Evolutionary conservation across 2,797 vertebrate genomes (phyloP).

Genomic region (Myiotriccus ornatus): DNA sequence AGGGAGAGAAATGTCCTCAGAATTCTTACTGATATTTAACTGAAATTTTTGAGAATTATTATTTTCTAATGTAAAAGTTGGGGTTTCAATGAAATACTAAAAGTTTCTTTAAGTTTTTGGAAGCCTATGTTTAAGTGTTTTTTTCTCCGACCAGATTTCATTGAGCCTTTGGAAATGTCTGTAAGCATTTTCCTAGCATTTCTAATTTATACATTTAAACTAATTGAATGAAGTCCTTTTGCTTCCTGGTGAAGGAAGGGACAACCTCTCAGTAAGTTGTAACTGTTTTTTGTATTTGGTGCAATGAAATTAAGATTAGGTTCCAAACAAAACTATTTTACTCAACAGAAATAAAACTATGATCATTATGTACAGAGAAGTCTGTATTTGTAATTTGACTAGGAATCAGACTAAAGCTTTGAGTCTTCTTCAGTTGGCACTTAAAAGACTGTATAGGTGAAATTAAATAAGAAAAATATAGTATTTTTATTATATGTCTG

Average conservation of each 20-base stretch:
- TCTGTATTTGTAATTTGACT: not conserved
- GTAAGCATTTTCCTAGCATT: not conserved
- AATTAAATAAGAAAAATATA: not conserved
- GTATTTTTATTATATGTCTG: not conserved
- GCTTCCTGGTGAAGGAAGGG: constrained; percentile 15
- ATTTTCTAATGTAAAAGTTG: not conserved
- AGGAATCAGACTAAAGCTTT: not conserved
- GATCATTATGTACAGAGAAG: not conserved
- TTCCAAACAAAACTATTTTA: constrained; percentile 23
- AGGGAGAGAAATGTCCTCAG: not conserved
- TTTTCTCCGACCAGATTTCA: not conserved
- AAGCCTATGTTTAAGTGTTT: not conserved
- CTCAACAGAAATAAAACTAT: not conserved
- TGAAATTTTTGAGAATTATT: not conserved
- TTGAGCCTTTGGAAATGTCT: not conserved
- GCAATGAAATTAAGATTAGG: not conserved
- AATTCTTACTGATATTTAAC: not conserved
- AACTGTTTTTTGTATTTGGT: not conserved
- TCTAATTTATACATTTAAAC: not conserved
- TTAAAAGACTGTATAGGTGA: not conserved
- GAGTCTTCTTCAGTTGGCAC: not conserved
- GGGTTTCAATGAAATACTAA: not conserved
- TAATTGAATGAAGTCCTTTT: not conserved
- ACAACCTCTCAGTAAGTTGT: constrained; percentile 8
- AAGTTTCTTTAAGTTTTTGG: not conserved